Evolutionary conservation across 2,797 vertebrate species (phyloP), one percentile per base, ranked within the genome.

Genomic region (Myotis daubentonii): DNA sequence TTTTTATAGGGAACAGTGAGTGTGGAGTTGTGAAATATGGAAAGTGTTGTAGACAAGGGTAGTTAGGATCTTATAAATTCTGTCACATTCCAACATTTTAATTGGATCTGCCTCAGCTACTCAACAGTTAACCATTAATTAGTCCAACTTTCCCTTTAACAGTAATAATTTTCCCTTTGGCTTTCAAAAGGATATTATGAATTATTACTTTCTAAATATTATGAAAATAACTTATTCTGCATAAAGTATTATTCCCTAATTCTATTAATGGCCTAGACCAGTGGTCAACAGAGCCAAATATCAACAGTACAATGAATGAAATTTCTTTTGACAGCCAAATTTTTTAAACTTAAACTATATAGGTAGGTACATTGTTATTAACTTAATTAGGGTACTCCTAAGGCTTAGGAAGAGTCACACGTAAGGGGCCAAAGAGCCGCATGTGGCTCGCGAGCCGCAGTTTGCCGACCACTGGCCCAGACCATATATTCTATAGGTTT

Each of bases 161-260:
- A 28, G 23, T 83, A 49, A 53, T 71, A 8, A 66, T 82, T 95
- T 94, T 51, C 19, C 19, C 22, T 62, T 74, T 80, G 65, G 7
- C 22, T 78, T 11, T 72, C 49, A 66, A 9, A 78, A 65, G 23
- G 68, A 78, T 88, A 93, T 75, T 86, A 28, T 86, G 41, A 91
- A 93, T 89, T 85, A 68, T 22, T 93, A 49, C 16, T 78, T 91
- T 82, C 12, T 76, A 70, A 78, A 72, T 84, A 62, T 87, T 49
- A n/a, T 78, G 84, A 38, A 87, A 76, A 71, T 65, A 65, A 86
- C 6, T 81, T 71, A 66, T 57, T 82, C 23, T 78, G 17, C 33
- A 23, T 84, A 33, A 78, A 28, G 12, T 72, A 28, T 33, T 57
- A 80, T 76, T 75, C 23, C 75, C 33, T 86, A 85, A 83, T 65